Base-by-base conservation (phyloP, 2,797 vertebrate genomes). In the Leptatherina wallacei region DNA sequence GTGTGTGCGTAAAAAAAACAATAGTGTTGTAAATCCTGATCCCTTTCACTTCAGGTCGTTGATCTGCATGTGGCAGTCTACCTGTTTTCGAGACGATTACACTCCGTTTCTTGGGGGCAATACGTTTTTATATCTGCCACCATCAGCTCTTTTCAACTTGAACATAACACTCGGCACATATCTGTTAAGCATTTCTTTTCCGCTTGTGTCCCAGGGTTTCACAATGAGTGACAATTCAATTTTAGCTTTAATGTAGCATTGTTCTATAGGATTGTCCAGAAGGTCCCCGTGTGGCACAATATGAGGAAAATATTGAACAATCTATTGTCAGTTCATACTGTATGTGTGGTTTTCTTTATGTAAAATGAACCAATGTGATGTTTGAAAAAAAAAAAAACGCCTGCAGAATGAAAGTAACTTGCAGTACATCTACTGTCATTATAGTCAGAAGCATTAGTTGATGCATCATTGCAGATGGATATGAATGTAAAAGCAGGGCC, bases 41-140 rank as follows among this genome's bases (percentile, higher is more conserved):
- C 62, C 40, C 1, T 42, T 57, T 35, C n/a, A 16, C 22, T 64
- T 65, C 40, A 13, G 69, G 56, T 69, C 54, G 66, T 29, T 74
- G 51, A 77, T 70, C 47, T 13, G 20, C 18, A 13, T 11, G 18
- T 24, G 36, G 22, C 27, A 16, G 9, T 52, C 18, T 58, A 29
- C 29, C 13, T 65, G 16, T 55, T 76, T 76, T 51, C 56, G n/a
- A 36, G 38, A 47, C 35, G 24, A 47, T 61, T 29, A 13, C 11
- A 54, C 3, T 14, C 22, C 24, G 16, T 22, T 63, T 67, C 29
- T 18, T 51, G 51, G 69, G 29, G 18, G 52, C 20, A 22, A 29
- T 11, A 35, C 1, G 4, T 18, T 36, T 65, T n/a, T 36, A 2
- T 44, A 3, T 38, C 54, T 27, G 51, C 38, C 54, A 29, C 51